Evolutionary conservation across 2,888 invertebrate species (phyloP).

Genomic region (Corbicula japonica): DNA sequence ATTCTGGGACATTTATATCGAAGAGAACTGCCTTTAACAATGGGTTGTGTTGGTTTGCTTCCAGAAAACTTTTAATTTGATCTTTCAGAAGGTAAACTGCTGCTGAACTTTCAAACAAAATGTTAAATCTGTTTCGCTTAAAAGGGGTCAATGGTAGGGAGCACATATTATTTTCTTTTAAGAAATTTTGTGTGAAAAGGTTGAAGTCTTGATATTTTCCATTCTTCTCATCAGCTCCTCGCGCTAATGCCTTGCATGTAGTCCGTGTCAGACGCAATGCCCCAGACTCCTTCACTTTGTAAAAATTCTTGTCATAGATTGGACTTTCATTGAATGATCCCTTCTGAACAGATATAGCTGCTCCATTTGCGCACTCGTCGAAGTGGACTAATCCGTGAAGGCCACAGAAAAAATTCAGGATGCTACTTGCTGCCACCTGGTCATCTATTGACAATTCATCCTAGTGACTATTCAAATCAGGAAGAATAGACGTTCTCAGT

Average conservation of each 20-base stretch:
- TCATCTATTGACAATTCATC: slow-evolving; percentile 37
- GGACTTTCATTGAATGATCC: slow-evolving; percentile 25
- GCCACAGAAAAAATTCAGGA: slow-evolving; percentile 70
- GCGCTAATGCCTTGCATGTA: slow-evolving; percentile 42
- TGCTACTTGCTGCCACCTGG: slow-evolving; percentile 31
- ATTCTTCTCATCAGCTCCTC: slow-evolving; percentile 43
- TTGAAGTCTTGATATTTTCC: slow-evolving; percentile 46
- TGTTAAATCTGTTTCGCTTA: slow-evolving; percentile 64
- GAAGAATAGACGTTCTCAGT: slow-evolving; percentile 46
- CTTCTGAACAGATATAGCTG: slow-evolving; percentile 15
- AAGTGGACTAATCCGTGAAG: slow-evolving; percentile 63
- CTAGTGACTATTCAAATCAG: slow-evolving; percentile 44
- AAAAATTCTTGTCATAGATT: slow-evolving; percentile 37
- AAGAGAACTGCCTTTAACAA: slow-evolving; percentile 52
- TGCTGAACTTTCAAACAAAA: slow-evolving; percentile 49
- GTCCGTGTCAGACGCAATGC: slow-evolving; percentile 31
- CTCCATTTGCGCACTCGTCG: slow-evolving; percentile 52
- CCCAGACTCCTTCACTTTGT: slow-evolving; percentile 33
- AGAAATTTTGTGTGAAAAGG: slow-evolving; percentile 22
- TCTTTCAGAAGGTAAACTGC: slow-evolving; percentile 17
- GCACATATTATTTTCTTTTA: slow-evolving; percentile 35
- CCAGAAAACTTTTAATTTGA: slow-evolving; percentile 35
- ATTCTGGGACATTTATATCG: slow-evolving; percentile 59
- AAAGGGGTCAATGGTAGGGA: slow-evolving; percentile 44
- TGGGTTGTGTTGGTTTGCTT: slow-evolving; percentile 43